phyloP scores from a whole-genome alignment of 2,888 invertebrate species.

The Mongoloraphidia duomilia region DNA sequence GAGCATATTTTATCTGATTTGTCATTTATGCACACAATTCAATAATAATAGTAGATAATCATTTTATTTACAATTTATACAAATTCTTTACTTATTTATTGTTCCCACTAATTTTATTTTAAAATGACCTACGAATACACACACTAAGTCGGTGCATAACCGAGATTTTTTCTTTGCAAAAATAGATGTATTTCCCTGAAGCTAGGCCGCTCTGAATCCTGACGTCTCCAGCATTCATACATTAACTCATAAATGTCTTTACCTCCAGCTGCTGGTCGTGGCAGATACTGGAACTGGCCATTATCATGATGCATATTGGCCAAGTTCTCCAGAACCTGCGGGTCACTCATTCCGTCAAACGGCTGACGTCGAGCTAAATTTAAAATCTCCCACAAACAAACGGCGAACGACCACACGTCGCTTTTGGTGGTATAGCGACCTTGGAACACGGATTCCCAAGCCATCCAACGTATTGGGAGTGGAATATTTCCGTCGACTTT shows the following conservation, averaged over 20 bases:
- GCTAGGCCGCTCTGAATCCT: slow-evolving; percentile 57
- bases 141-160: slow-evolving; percentile 39
- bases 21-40: too few species aligned
- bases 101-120: not conserved
- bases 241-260: slow-evolving; percentile 75
- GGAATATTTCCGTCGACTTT: slow-evolving; percentile 62
- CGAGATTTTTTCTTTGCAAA: slow-evolving; percentile 56
- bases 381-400: slow-evolving; percentile 76
- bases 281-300: slow-evolving; percentile 43
- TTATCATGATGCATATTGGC: slow-evolving; percentile 52
- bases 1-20: too few species aligned
- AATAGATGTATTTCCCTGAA: slow-evolving; percentile 74
- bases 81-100: too few species aligned
- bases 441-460: slow-evolving; percentile 70
- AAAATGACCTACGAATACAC: slow-evolving; percentile 19
- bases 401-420: slow-evolving; percentile 85
- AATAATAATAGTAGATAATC: too few species aligned
- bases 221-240: slow-evolving; percentile 72
- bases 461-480: slow-evolving; percentile 80
- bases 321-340: slow-evolving; percentile 68
- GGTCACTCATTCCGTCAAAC: slow-evolving; percentile 59
- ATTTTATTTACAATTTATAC: too few species aligned
- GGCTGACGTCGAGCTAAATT: slow-evolving; percentile 64
- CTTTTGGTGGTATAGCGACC: slow-evolving; percentile 79
- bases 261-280: slow-evolving; percentile 53